A percentile compares a stretch with the other conserved stretches of the same genome.
phyloP scores from a whole-genome alignment of 2,888 invertebrate species.

The Frankliniella intonsa region DNA sequence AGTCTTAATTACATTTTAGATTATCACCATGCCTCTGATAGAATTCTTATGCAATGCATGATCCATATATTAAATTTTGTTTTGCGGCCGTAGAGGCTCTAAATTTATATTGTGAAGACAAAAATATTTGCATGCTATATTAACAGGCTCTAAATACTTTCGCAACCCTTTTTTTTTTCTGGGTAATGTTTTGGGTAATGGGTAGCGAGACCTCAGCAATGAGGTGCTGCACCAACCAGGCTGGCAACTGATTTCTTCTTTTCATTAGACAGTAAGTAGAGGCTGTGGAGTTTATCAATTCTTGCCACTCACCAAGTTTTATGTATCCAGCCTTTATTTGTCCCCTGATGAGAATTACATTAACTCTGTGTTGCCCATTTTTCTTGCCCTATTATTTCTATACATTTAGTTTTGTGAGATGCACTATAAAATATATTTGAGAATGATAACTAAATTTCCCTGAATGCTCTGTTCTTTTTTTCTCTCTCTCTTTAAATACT shows the following conservation, averaged over 20 bases:
- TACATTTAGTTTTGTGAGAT: not conserved
- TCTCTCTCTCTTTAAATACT: no score
- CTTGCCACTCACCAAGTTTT: slow-evolving; percentile 10
- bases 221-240: slow-evolving; percentile 7
- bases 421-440: not conserved
- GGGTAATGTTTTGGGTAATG: slow-evolving; percentile 3
- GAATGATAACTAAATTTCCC: no score
- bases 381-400: not conserved
- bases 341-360: not conserved
- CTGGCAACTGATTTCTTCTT: slow-evolving; percentile 10
- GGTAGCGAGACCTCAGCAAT: slow-evolving; percentile 11
- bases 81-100: no score
- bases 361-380: slow-evolving; percentile 1
- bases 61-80: no score
- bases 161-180: slow-evolving; percentile 24
- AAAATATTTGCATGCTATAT: not conserved
- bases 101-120: no score
- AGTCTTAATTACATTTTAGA: not conserved
- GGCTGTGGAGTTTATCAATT: not conserved
- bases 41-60: not conserved
- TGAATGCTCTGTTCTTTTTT: no score
- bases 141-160: not conserved
- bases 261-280: slow-evolving; percentile 17
- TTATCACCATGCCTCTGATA: not conserved
- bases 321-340: slow-evolving; percentile 7